Evolutionary conservation across 2,888 invertebrate genomes (phyloP).

Genomic region (Therioaphis trifolii): DNA sequence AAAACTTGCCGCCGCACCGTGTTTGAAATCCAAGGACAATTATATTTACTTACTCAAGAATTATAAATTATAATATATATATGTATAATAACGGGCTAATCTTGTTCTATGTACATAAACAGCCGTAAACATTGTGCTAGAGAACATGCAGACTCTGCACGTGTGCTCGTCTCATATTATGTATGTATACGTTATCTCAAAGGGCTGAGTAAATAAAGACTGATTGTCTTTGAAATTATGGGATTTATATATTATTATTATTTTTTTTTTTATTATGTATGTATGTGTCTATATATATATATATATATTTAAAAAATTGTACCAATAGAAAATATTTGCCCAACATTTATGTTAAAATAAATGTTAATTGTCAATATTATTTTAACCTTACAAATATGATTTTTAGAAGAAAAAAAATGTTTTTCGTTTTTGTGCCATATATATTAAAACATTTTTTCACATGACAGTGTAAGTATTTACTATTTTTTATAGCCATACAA

Average conservation of each 20-base stretch:
- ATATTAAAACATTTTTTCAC: conserved; percentile 48
- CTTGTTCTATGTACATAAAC: not conserved
- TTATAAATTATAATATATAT: not conserved
- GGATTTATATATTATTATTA: conserved; percentile 19
- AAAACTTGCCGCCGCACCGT: not conserved
- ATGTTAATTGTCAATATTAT: conserved; percentile 19
- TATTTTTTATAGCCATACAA: conserved; percentile 31
- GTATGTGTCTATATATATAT: not conserved
- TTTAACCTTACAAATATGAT: conserved; percentile 1
- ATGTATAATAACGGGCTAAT: conserved; percentile 22
- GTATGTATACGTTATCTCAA: not conserved
- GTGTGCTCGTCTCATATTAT: not conserved
- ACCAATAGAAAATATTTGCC: conserved; percentile 18
- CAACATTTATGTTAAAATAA: no score
- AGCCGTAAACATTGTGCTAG: no score
- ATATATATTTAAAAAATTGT: conserved; percentile 32
- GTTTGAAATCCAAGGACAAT: conserved; percentile 21
- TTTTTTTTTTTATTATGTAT: not conserved
- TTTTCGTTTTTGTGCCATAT: conserved; percentile 53
- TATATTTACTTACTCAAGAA: conserved; percentile 27
- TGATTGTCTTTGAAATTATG: conserved; percentile 56
- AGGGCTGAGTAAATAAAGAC: conserved; percentile 46
- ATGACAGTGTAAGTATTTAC: conserved; percentile 32
- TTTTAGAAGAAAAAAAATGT: conserved; percentile 8
- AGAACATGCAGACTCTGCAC: not conserved